Percentiles rank a stretch among this genome's conserved stretches.
Evolutionary conservation across 2,888 invertebrate genomes (phyloP).

Genomic region (Andrena trimmerana): DNA sequence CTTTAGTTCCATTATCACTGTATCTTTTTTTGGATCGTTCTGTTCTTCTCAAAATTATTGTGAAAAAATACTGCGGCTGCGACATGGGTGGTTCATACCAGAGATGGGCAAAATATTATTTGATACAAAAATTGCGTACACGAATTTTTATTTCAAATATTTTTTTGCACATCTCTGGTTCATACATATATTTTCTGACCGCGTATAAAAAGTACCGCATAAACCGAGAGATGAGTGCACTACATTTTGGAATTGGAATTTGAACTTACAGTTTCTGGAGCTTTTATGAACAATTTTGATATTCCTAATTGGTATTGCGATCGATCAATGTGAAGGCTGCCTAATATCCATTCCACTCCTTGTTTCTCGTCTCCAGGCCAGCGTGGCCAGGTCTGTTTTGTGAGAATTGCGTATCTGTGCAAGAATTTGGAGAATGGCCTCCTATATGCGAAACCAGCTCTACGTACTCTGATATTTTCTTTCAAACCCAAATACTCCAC

Average conservation of each 20-base stretch:
- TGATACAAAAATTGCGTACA: too few species aligned
- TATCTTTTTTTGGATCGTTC: too few species aligned
- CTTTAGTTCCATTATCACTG: too few species aligned
- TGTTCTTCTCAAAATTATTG: too few species aligned
- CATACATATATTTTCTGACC: background rate
- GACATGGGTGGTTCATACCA: too few species aligned
- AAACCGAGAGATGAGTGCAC: background rate
- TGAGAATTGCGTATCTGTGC: constrained; percentile 89
- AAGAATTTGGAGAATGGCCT: constrained; percentile 88
- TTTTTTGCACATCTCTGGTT: background rate
- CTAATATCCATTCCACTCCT: constrained; percentile 87
- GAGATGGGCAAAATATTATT: background rate
- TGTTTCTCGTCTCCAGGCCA: constrained; percentile 86
- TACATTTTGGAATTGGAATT: background rate
- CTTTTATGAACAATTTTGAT: constrained; percentile 90
- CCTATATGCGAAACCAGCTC: constrained; percentile 90
- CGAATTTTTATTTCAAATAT: too few species aligned
- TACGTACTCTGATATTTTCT: constrained; percentile 89
- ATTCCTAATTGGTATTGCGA: constrained; percentile 89
- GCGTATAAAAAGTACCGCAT: too few species aligned
- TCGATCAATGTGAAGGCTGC: constrained; percentile 87
- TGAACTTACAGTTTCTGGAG: constrained; percentile 87
- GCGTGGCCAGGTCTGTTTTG: constrained; percentile 88
- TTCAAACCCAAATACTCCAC: constrained; percentile 90
- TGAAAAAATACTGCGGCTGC: too few species aligned